Evolutionary conservation across 2,888 invertebrate species (phyloP), one percentile per base, ranked within the genome.

Genomic region (Eristalinus aeneus): DNA sequence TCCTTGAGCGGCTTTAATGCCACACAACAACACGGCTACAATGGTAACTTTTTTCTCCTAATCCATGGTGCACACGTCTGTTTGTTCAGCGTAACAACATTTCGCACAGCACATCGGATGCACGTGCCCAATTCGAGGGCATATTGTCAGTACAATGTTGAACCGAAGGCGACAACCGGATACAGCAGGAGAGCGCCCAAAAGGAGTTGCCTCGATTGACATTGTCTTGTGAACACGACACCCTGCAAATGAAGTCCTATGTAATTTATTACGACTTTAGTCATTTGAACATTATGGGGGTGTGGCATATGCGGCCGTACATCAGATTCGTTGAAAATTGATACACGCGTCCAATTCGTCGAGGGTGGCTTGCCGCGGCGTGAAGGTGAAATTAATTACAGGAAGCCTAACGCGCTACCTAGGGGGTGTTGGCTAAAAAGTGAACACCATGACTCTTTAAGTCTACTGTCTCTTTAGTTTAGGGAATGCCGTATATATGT

Each of bases 31-130:
- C 76, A 76, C 46, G 34, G 76, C 64, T 64, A 85, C 81, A 81
- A 76, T 81, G 81, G 77, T 86, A 78, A 83, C 83, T 85, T 87
- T 85, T 88, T 88, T 81, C 79, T 77, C 75, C 56, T 83, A 85
- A 88, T 88, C 83, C 87, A 71, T 82, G 46, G 72, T 73, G 78
- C 88, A 80, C 87, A 86, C 87, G 88, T 80, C 79, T 86, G 68
- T 88, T 89, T 89, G 88, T 89, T 89, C 82, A 75, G 88, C 88
- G 83, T 83, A 88, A 89, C 88, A 88, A 81, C 84, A 88, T 88
- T 86, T 86, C 82, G 74, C 67, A 86, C 74, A 76, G 86, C 76
- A 88, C 60, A 83, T n/a, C 78, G 83, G 87, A 87, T 83, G 78
- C 89, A 89, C 89, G 89, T 89, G 89, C 86, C 89, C 81, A 34